These are phyloP conservation scores for Melikaiella ostensackeni DNA, from an alignment of 2,888 invertebrate species.

Conservation along the genomic window DNA sequence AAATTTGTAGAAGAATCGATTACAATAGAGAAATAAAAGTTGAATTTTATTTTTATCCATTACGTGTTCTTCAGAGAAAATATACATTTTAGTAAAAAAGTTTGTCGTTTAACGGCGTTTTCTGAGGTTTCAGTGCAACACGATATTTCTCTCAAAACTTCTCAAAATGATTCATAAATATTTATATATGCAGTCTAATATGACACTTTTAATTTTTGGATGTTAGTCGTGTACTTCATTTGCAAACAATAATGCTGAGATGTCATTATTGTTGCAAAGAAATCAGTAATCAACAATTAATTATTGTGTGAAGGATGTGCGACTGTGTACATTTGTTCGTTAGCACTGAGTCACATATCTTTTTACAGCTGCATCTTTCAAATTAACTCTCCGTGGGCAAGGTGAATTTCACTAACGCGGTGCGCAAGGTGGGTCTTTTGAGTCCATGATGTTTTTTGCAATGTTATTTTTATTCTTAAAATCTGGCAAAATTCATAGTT, in stretches of 20 bases:
- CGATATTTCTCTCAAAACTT: background rate
- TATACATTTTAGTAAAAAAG: background rate
- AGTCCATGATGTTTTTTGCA: too few species aligned
- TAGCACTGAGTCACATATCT: slow-evolving; percentile 5
- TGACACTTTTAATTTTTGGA: background rate
- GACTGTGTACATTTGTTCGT: background rate
- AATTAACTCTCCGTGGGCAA: too few species aligned
- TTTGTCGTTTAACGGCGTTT: background rate
- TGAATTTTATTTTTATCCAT: background rate
- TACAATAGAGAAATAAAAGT: background rate
- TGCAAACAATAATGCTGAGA: background rate
- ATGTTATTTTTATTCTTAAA: too few species aligned
- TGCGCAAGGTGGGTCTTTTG: too few species aligned
- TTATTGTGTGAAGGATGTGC: background rate
- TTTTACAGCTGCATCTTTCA: background rate
- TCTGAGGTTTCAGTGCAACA: background rate
- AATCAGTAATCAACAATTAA: background rate
- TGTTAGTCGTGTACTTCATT: background rate
- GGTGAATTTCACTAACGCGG: too few species aligned
- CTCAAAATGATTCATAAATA: background rate
- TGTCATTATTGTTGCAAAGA: background rate
- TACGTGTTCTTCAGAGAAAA: background rate
- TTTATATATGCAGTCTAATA: too few species aligned
- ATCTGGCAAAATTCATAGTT: too few species aligned
- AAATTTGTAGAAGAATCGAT: background rate